Conservation (phyloP, 64 coral and sea anemone genomes). For the Stichodactyla helianthus region DNA sequence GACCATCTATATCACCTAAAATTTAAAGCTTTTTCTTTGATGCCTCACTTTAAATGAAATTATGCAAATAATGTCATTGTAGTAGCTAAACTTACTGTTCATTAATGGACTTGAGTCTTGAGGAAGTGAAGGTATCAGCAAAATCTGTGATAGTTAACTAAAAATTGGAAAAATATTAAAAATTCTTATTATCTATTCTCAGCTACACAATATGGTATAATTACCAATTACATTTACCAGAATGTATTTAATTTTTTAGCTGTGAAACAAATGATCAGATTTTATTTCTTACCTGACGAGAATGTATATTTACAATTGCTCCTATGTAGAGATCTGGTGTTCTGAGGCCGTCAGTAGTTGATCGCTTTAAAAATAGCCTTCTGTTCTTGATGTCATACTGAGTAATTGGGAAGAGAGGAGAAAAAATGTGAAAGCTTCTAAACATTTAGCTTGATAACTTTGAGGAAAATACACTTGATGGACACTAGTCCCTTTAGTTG, state of each 20-base stretch:
- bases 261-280: background rate
- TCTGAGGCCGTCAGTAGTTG: slow-evolving; percentile 55
- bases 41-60: background rate
- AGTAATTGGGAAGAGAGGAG: background rate
- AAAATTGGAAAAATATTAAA: background rate
- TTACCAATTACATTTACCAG: background rate
- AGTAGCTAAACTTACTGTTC: slow-evolving; percentile 57
- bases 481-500: no score
- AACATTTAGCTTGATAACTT: no score
- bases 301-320: slow-evolving; percentile 78
- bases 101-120: slow-evolving; percentile 64
- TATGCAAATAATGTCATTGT: background rate
- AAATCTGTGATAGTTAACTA: slow-evolving; percentile 79
- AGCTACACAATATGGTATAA: background rate
- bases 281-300: slow-evolving; percentile 54
- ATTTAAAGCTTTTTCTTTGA: background rate
- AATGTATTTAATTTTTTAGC: no score
- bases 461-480: no score
- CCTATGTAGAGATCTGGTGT: slow-evolving; percentile 63
- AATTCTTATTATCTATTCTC: background rate
- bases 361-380: slow-evolving; percentile 78
- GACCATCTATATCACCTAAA: no score
- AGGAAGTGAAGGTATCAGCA: slow-evolving; percentile 71
- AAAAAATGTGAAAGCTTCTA: background rate
- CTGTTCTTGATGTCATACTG: slow-evolving; percentile 94